These are phyloP conservation scores for Phoxinus phoxinus DNA, from an alignment of 2,113 vertebrate species.

Conservation along the genomic window DNA sequence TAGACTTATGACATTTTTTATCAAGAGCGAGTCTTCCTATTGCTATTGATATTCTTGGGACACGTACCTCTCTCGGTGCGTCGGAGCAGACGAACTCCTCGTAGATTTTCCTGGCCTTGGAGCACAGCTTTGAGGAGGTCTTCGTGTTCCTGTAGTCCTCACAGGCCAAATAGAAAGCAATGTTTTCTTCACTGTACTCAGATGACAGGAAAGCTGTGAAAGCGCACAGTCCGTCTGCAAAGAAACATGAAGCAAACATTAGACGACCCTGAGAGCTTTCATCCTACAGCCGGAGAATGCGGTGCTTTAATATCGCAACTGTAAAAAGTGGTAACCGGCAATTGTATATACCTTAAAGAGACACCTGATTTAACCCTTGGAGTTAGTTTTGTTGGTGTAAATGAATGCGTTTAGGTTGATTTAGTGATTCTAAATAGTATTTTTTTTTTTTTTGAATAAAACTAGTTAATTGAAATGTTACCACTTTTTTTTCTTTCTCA, in stretches of 20 bases:
- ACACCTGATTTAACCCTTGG: no score
- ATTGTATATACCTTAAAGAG: no score
- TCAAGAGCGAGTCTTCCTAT: background rate
- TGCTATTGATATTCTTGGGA: background rate
- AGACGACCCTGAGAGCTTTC: conserved; percentile 23
- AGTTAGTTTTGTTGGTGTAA: no score
- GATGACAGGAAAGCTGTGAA: conserved; percentile 91
- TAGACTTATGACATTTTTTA: background rate
- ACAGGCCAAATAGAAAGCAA: conserved; percentile 94
- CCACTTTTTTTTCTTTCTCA: no score
- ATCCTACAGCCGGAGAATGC: background rate
- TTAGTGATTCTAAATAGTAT: no score
- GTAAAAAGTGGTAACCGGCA: no score
- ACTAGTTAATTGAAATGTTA: no score
- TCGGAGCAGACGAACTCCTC: conserved; percentile 87
- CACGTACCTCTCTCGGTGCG: conserved; percentile 88
- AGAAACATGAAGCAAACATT: conserved; percentile 27
- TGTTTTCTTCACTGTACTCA: conserved; percentile 95
- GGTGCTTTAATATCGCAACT: background rate
- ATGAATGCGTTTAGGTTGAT: no score
- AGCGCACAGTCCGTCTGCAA: conserved; percentile 84
- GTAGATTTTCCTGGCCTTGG: conserved; percentile 89
- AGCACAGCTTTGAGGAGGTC: conserved; percentile 77
- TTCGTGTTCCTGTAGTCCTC: conserved; percentile 88
- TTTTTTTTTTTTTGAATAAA: no score